Percentiles rank a stretch among this genome's conserved stretches.
Conservation (phyloP, 2,113 vertebrate genomes). For the Macquaria ambigua region DNA sequence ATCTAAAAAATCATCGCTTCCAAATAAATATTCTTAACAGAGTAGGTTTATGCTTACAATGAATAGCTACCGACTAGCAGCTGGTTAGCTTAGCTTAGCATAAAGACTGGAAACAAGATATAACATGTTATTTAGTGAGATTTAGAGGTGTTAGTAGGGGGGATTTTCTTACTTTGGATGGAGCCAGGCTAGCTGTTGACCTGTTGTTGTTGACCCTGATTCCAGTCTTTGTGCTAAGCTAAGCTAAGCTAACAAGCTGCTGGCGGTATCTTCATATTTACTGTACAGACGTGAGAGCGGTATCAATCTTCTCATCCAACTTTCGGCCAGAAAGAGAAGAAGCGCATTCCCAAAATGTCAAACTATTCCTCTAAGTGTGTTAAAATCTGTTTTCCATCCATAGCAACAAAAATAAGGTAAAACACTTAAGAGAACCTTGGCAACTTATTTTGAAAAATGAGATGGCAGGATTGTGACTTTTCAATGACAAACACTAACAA, state of each 20-base stretch:
- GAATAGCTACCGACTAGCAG: background rate
- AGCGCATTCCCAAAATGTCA: background rate
- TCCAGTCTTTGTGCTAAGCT: background rate
- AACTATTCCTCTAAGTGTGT: background rate
- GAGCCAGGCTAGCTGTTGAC: background rate
- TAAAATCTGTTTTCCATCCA: constrained; percentile 25
- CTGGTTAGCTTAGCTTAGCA: background rate
- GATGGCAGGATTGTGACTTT: background rate
- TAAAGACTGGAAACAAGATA: background rate
- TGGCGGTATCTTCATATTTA: background rate
- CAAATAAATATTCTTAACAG: background rate
- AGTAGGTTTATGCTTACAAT: background rate
- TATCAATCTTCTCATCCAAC: background rate
- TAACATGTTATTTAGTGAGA: background rate
- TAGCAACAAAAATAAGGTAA: constrained; percentile 24
- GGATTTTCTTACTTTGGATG: background rate
- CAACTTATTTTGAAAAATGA: constrained; percentile 10
- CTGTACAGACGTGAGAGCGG: too few relatives aligned
- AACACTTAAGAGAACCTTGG: background rate
- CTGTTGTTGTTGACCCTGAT: too few relatives aligned
- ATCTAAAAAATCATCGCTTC: background rate
- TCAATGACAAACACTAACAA: constrained; percentile 5
- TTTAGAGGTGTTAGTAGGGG: too few relatives aligned
- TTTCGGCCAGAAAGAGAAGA: background rate
- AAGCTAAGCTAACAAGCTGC: background rate